Evolutionary conservation across 2,888 invertebrate genomes (phyloP).

Genomic region (Sinhomidia bicolor): DNA sequence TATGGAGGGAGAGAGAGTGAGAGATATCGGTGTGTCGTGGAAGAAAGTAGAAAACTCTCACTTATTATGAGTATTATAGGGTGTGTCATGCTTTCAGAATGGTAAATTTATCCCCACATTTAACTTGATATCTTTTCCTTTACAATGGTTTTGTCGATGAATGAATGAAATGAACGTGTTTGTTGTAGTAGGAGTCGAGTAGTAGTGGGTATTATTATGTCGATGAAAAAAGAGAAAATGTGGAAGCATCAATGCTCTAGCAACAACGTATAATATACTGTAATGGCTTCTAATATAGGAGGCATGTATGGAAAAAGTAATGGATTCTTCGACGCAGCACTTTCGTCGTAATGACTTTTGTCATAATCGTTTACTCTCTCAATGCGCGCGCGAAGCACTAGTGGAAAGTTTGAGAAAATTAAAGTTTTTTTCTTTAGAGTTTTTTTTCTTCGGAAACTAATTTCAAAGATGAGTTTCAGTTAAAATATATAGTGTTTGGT

Average conservation of each 20-base stretch:
- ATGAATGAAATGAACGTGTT: constrained; percentile 49
- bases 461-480: constrained; percentile 19
- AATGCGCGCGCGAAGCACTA: too few relatives aligned
- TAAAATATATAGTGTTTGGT: too few relatives aligned
- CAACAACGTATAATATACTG: constrained; percentile 23
- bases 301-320: constrained; percentile 43
- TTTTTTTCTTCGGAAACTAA: constrained; percentile 15
- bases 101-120: constrained; percentile 70
- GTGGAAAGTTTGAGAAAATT: constrained; percentile 30
- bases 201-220: too few relatives aligned
- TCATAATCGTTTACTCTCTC: constrained; percentile 55
- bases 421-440: not conserved
- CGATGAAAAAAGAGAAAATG: constrained; percentile 33
- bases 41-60: constrained; percentile 68
- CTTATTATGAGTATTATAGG: constrained; percentile 71
- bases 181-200: constrained; percentile 9
- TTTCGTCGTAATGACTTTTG: constrained; percentile 50
- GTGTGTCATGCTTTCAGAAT: constrained; percentile 72
- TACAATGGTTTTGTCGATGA: constrained; percentile 60
- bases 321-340: constrained; percentile 32
- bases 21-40: constrained; percentile 22
- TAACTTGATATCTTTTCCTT: constrained; percentile 67
- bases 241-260: constrained; percentile 6
- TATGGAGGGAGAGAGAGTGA: constrained; percentile 36
- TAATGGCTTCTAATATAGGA: constrained; percentile 27